Evolutionary conservation across 2,797 vertebrate species (phyloP).

Genomic region (Characodon lateralis): DNA sequence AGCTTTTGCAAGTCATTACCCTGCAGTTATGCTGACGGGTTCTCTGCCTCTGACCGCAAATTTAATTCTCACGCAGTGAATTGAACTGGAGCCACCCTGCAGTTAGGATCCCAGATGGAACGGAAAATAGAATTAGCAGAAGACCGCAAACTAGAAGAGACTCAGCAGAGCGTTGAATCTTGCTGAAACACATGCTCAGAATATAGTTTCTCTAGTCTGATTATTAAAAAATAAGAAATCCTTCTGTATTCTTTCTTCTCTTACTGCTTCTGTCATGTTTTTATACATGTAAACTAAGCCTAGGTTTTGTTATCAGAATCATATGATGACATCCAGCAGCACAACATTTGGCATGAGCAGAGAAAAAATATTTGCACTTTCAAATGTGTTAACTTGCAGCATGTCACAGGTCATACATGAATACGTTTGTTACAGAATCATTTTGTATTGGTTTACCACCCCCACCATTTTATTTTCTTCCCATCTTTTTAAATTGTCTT

Average conservation of each 20-base stretch:
- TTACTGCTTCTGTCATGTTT: neutral
- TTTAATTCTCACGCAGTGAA: constrained; percentile 58
- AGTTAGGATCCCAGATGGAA: constrained; percentile 57
- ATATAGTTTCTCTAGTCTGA: constrained; percentile 3
- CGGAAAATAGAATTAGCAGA: constrained; percentile 61
- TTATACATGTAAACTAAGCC: neutral
- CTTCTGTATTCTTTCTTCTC: neutral
- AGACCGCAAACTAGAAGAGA: constrained; percentile 35
- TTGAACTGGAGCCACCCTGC: constrained; percentile 53
- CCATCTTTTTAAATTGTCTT: neutral
- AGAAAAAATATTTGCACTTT: neutral
- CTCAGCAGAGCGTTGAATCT: constrained; percentile 29
- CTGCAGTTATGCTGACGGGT: constrained; percentile 24
- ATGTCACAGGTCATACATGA: neutral
- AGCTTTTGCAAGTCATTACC: constrained; percentile 22
- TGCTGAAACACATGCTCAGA: constrained; percentile 33
- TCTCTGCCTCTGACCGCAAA: constrained; percentile 50
- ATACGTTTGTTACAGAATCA: neutral
- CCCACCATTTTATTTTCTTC: no score
- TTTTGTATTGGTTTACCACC: no score
- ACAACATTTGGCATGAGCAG: neutral
- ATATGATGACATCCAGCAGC: neutral
- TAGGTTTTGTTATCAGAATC: neutral
- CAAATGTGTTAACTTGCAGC: neutral
- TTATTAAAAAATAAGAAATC: neutral